Evolutionary conservation across 2,797 vertebrate genomes (phyloP).

Genomic region (Ataeniobius toweri): DNA sequence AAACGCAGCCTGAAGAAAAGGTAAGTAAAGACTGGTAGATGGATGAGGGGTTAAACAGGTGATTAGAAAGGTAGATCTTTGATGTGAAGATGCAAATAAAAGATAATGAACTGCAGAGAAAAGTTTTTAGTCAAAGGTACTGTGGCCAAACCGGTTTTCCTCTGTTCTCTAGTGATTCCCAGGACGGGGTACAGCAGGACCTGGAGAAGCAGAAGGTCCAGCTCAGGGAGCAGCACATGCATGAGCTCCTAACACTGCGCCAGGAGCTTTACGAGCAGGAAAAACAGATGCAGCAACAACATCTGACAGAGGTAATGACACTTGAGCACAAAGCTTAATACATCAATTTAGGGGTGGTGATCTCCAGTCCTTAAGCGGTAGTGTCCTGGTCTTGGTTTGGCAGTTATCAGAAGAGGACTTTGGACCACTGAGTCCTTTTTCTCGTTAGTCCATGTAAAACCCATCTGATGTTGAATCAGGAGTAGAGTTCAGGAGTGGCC

Average conservation of each 20-base stretch:
- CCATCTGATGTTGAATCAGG: too few relatives aligned
- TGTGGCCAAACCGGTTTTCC: not conserved
- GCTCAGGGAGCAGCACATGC: conserved; percentile 82
- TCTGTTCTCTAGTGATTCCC: conserved; percentile 59
- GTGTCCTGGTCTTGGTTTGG: too few relatives aligned
- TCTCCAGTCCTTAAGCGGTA: too few relatives aligned
- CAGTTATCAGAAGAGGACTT: too few relatives aligned
- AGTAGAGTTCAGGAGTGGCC: too few relatives aligned
- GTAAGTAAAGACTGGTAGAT: conserved; percentile 47
- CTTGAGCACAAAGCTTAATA: not conserved
- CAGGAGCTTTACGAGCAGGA: conserved; percentile 76
- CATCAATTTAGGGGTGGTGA: not conserved
- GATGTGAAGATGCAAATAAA: not conserved
- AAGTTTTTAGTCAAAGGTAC: not conserved
- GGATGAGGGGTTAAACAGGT: not conserved
- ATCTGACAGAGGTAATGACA: conserved; percentile 80
- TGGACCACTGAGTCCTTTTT: too few relatives aligned
- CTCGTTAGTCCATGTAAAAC: too few relatives aligned
- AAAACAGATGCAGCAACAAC: conserved; percentile 70
- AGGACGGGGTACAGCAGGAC: conserved; percentile 62
- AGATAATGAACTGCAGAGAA: not conserved
- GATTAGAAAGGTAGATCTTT: not conserved
- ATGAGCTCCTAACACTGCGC: conserved; percentile 82
- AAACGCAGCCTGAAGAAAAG: conserved; percentile 76
- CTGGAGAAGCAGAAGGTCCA: conserved; percentile 68